A percentile compares a stretch with the other conserved stretches of the same genome.
Evolutionary conservation across 2,113 vertebrate genomes (phyloP).

Genomic region (Bucco capensis): DNA sequence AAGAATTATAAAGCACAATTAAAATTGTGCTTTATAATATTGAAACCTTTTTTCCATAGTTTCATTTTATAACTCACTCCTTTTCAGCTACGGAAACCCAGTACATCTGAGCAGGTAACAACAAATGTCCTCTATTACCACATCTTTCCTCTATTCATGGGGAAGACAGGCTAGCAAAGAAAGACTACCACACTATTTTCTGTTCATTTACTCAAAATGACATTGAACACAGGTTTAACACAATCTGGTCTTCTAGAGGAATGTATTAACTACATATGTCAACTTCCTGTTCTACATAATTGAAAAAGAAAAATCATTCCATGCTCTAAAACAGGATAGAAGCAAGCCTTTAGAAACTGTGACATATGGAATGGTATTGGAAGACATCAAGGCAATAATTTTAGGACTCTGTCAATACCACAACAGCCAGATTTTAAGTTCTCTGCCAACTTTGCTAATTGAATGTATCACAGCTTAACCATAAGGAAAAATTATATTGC

Average conservation of each 20-base stretch:
- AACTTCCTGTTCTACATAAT: background rate
- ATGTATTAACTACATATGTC: background rate
- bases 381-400: background rate
- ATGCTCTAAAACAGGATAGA: background rate
- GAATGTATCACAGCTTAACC: background rate
- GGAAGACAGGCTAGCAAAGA: background rate
- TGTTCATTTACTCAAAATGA: background rate
- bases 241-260: background rate
- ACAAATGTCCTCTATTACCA: background rate
- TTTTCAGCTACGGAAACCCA: background rate
- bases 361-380: background rate
- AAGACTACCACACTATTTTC: background rate
- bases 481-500: background rate
- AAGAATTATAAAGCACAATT: accelerated
- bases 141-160: background rate
- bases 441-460: background rate
- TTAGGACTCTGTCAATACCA: background rate
- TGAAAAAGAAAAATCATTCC: background rate
- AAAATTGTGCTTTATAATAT: background rate
- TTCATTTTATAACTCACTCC: background rate
- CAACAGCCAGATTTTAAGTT: background rate
- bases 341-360: background rate
- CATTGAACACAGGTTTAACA: background rate
- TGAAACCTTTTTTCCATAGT: background rate
- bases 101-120: background rate